Evolutionary conservation across 2,113 vertebrate genomes (phyloP).

Genomic region (Pterocles burchelli): DNA sequence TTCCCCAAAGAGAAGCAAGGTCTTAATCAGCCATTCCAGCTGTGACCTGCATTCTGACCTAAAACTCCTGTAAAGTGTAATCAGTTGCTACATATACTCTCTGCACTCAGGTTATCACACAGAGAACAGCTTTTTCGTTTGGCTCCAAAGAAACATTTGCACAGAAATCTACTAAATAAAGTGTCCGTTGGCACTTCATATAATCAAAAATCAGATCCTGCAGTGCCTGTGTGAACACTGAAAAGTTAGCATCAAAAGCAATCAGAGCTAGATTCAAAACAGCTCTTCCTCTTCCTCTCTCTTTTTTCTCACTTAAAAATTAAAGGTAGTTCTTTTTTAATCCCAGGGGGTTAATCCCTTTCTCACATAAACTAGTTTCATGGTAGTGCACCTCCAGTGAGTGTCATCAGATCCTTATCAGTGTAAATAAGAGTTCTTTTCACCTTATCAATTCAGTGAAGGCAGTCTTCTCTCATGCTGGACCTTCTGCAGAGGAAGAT

Average conservation of each 20-base stretch:
- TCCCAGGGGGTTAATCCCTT: background rate
- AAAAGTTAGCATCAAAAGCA: background rate
- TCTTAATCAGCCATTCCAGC: background rate
- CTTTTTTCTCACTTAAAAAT: background rate
- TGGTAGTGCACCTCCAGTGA: background rate
- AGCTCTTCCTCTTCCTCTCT: background rate
- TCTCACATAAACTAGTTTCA: background rate
- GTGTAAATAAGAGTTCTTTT: background rate
- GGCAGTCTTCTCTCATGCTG: background rate
- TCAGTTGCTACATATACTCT: background rate
- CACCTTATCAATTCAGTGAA: background rate
- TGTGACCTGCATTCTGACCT: background rate
- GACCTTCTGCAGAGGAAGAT: background rate
- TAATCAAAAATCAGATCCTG: background rate
- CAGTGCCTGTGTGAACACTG: background rate
- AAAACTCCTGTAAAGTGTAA: background rate
- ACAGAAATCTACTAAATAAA: background rate
- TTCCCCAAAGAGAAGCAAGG: background rate
- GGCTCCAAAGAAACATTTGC: background rate
- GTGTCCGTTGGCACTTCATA: background rate
- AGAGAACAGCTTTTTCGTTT: background rate
- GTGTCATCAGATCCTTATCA: background rate
- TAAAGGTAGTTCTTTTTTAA: background rate
- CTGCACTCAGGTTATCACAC: background rate
- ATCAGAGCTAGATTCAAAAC: background rate